Evolutionary conservation across 2,797 vertebrate genomes (phyloP).

Genomic region (Falco naumanni): DNA sequence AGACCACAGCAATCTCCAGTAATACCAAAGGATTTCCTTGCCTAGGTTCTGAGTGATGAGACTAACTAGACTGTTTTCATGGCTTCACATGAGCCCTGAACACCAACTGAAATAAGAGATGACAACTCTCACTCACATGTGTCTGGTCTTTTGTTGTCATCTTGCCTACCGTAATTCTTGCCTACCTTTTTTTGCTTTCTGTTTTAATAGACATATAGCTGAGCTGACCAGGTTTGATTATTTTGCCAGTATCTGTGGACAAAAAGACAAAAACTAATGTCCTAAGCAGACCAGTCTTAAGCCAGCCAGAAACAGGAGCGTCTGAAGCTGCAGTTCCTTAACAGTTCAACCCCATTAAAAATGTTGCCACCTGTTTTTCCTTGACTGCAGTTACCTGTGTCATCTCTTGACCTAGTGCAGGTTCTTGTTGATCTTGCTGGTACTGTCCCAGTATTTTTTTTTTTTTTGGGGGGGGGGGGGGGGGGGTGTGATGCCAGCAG

Average conservation of each 20-base stretch:
- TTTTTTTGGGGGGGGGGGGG: too few relatives aligned
- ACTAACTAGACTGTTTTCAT: neutral
- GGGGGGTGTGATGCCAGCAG: fast-evolving
- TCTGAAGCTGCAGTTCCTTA: neutral
- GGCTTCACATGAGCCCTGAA: neutral
- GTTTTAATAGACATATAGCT: neutral
- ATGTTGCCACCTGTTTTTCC: neutral
- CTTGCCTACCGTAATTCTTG: neutral
- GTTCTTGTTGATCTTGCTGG: neutral
- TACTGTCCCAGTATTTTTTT: neutral
- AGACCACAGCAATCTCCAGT: neutral
- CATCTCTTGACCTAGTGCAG: neutral
- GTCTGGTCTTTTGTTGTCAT: neutral
- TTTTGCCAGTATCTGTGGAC: neutral
- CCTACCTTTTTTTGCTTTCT: neutral
- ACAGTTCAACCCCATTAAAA: neutral
- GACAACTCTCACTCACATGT: neutral
- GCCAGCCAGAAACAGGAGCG: neutral
- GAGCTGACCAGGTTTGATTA: neutral
- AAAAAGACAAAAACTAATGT: neutral
- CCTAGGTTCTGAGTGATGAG: neutral
- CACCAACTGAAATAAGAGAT: neutral
- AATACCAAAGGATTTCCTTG: neutral
- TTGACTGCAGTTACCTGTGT: neutral
- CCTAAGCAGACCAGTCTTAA: neutral